Percentiles rank a stretch among this genome's conserved stretches.
These are phyloP conservation scores for Bradypus variegatus DNA, from an alignment of 2,797 vertebrate species.

Conservation along the genomic window DNA sequence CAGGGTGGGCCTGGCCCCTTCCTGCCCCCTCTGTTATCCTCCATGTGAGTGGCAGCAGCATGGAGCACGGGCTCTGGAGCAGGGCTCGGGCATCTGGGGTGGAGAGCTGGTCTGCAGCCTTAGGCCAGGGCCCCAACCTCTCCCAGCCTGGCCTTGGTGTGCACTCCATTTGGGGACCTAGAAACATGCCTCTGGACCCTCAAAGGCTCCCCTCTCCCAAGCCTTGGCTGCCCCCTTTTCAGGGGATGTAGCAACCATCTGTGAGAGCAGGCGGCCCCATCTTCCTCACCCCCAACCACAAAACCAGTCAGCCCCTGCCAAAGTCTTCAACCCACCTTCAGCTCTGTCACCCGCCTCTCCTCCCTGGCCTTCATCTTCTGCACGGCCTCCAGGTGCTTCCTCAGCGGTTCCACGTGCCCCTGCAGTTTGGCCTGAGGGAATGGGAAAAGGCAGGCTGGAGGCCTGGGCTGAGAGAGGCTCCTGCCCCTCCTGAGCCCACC, in stretches of 20 bases:
- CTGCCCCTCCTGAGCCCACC: not conserved
- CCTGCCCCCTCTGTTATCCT: not conserved
- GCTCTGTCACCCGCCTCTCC: constrained; percentile 70
- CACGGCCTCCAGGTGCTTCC: constrained; percentile 73
- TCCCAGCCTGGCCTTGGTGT: not conserved
- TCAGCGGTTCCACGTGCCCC: constrained; percentile 71
- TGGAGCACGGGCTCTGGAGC: not conserved
- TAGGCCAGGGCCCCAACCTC: not conserved
- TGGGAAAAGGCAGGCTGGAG: not conserved
- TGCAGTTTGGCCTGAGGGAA: constrained; percentile 71
- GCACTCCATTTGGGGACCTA: constrained; percentile 1
- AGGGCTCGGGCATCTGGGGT: not conserved
- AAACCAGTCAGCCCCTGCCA: not conserved
- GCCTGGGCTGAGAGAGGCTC: not conserved
- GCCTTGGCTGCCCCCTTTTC: not conserved
- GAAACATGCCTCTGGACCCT: not conserved
- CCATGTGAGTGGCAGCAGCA: not conserved
- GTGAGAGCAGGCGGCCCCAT: not conserved
- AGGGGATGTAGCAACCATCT: not conserved
- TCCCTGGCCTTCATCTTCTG: constrained; percentile 73
- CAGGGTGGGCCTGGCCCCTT: not conserved
- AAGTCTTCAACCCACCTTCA: constrained; percentile 66
- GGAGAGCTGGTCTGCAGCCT: not conserved
- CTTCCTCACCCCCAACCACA: not conserved
- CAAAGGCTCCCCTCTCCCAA: not conserved